Percentiles rank a stretch among this genome's conserved stretches.
Evolutionary conservation across 2,888 invertebrate species (phyloP).

Genomic region (Agrochola macilenta): DNA sequence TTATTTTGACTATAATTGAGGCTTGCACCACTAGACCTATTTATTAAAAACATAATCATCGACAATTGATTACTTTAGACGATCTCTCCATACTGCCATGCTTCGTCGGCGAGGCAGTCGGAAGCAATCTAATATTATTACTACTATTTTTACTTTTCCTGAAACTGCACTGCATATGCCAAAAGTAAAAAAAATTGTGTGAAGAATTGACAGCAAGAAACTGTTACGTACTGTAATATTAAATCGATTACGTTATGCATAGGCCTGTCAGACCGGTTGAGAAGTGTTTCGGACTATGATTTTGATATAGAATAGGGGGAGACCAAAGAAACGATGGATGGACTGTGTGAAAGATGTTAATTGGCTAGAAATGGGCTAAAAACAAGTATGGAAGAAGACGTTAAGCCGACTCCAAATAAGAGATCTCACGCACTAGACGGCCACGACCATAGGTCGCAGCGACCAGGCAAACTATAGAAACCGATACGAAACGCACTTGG

Average conservation of each 20-base stretch:
- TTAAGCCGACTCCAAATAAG: too few species aligned
- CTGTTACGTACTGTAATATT: conserved; percentile 9
- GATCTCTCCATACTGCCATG: not conserved
- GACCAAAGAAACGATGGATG: not conserved
- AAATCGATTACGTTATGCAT: not conserved
- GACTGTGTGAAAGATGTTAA: not conserved
- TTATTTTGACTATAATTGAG: not conserved
- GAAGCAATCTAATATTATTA: not conserved
- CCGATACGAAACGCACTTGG: too few species aligned
- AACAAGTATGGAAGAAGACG: not conserved
- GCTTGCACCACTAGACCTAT: not conserved
- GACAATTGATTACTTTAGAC: not conserved
- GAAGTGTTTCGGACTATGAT: not conserved
- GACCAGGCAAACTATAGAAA: too few species aligned
- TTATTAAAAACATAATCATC: not conserved
- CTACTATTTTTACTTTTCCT: not conserved
- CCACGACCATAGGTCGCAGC: too few species aligned
- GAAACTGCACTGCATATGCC: not conserved
- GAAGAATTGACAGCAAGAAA: not conserved
- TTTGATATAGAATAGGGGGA: not conserved
- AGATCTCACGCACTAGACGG: too few species aligned
- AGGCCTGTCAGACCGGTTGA: not conserved
- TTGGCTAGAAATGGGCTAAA: not conserved
- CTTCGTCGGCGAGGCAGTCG: not conserved
- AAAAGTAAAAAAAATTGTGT: not conserved